Base-by-base conservation (phyloP, 2,113 vertebrate species). In the human region DNA sequence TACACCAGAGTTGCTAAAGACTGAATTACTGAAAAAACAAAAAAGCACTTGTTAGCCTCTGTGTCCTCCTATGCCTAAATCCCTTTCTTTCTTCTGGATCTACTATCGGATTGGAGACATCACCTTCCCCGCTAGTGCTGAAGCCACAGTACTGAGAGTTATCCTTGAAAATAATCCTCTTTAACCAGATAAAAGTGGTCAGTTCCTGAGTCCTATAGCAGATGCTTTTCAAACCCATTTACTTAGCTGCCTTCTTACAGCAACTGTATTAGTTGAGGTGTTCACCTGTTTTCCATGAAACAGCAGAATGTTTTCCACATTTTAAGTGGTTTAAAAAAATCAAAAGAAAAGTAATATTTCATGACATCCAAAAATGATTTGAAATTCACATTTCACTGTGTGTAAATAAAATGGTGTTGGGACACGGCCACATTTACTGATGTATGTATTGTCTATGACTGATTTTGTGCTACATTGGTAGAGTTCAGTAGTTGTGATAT, bases 311-410 rank as follows among this genome's bases (percentile, higher is more conserved):
- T 40, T 91, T 94, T 86, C 7, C 16, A 45, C 38, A 59, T 38
- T 89, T 85, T 86, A 93, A 79, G 52, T 57, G 38, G 22, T 22
- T 90, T 20, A 76, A 43, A 80, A 90, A 94, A 92, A 40, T 78
- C 4, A 43, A 40, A 89, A 86, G 13, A 55, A 70, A 88, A 80
- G 38, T 55, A 45, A 27, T 79, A 89, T 83, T 55, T 96, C 13
- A 57, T 75, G 38, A 55, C 6, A n/a, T 32, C 27, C 66, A 20
- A 89, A 90, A 83, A 35, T 64, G 18, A 83, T 27, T 50, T 32
- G 73, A 94, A 76, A 76, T 70, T 92, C 32, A 94, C 45, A 86
- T 76, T 64, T 96, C 43, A 91, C 43, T 70, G 55, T 70, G 8
- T 80, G 70, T 59, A 97, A 93, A 52, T 80, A 84, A 94, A 64